Evolutionary conservation across 2,888 invertebrate species (phyloP).

Genomic region (Miltochrista miniata): DNA sequence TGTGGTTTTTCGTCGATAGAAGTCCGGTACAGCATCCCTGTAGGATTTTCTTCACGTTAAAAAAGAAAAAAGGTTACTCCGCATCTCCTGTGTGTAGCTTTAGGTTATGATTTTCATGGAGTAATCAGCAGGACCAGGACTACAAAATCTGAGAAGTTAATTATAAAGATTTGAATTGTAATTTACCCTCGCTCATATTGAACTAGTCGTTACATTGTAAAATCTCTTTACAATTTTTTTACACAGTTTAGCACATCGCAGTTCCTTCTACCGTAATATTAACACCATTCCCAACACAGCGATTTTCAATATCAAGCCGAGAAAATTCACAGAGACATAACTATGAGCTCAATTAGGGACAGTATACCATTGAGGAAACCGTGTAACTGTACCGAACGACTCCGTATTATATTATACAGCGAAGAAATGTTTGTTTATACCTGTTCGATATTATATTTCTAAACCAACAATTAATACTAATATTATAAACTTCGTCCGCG

Average conservation of each 20-base stretch:
- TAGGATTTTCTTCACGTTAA: no score
- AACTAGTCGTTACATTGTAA: neutral
- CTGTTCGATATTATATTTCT: neutral
- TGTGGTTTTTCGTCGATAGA: no score
- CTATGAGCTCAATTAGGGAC: slow-evolving; percentile 52
- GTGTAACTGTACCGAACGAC: slow-evolving; percentile 1
- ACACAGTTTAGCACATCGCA: neutral
- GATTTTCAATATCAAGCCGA: slow-evolving; percentile 28
- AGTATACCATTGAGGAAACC: slow-evolving; percentile 53
- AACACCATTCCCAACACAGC: slow-evolving; percentile 4
- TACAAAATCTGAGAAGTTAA: no score
- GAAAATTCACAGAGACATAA: slow-evolving; percentile 36
- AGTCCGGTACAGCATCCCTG: no score
- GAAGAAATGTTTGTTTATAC: neutral
- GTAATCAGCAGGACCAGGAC: no score
- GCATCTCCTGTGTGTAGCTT: no score
- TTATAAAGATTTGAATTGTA: no score
- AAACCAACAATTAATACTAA: neutral
- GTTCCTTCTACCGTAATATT: neutral
- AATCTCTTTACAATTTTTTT: neutral
- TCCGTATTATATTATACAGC: neutral
- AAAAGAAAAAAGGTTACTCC: no score
- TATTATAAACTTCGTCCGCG: neutral
- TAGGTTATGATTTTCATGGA: no score
- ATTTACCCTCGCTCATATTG: neutral